These are phyloP conservation scores for Carduelis carduelis DNA, from an alignment of 2,797 vertebrate species.

Conservation along the genomic window DNA sequence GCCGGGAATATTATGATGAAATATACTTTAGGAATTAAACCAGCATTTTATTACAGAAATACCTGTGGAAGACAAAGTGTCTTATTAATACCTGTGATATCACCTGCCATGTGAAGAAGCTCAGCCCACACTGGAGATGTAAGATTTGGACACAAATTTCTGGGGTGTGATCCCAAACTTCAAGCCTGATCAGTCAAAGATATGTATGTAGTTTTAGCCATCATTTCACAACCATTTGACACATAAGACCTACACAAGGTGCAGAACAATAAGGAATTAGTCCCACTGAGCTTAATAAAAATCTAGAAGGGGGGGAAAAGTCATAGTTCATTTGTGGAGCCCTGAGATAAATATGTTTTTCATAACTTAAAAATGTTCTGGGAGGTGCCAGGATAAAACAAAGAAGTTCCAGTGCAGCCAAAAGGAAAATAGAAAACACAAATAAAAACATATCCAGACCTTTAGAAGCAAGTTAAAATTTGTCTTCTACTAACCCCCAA, in stretches of 20 bases:
- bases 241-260: background rate
- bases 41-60: background rate
- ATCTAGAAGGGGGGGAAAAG: background rate
- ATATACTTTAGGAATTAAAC: background rate
- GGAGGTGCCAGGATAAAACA: background rate
- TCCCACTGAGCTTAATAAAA: background rate
- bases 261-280: background rate
- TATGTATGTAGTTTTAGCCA: background rate
- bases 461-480: background rate
- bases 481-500: background rate
- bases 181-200: background rate
- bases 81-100: background rate
- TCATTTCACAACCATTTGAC: background rate
- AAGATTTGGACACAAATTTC: background rate
- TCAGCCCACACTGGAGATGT: background rate
- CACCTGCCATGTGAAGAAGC: background rate
- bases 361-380: background rate
- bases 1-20: background rate
- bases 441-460: background rate
- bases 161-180: background rate
- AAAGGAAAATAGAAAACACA: background rate
- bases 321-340: background rate
- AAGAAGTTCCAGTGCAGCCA: background rate
- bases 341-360: background rate
- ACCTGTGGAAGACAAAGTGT: background rate